Conservation (phyloP, 2,113 vertebrate genomes). For the Paedocypris sp. region DNA sequence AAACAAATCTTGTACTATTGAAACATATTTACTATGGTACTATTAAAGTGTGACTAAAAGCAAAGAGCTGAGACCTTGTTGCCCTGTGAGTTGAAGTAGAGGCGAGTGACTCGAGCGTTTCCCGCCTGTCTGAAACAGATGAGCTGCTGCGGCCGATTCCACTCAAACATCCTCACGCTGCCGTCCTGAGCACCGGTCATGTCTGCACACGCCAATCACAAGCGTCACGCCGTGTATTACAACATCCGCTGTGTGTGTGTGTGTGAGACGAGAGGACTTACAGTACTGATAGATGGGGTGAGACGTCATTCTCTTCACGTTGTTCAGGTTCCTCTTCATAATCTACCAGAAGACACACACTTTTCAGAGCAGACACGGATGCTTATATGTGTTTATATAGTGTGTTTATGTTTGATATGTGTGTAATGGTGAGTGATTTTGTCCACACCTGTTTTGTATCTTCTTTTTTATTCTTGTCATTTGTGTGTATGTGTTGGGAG, state of each 20-base stretch:
- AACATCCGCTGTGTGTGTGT: not conserved
- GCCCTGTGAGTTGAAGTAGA: conserved; percentile 95
- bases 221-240: not conserved
- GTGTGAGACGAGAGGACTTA: conserved; percentile 59
- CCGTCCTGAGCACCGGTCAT: conserved; percentile 96
- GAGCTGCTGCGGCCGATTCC: conserved; percentile 90
- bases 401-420: too few species aligned
- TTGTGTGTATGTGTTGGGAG: too few species aligned
- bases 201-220: conserved; percentile 54
- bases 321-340: conserved; percentile 95
- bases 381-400: too few species aligned
- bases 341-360: conserved; percentile 63
- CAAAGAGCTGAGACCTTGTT: conserved; percentile 69
- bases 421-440: too few species aligned
- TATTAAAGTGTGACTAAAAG: too few species aligned
- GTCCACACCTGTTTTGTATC: too few species aligned
- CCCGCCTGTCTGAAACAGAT: conserved; percentile 93
- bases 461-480: too few species aligned
- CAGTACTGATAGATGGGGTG: conserved; percentile 96
- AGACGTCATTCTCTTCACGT: conserved; percentile 95
- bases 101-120: conserved; percentile 86
- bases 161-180: conserved; percentile 96
- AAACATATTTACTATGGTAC: too few species aligned
- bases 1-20: too few species aligned
- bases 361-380: not conserved